Base-by-base conservation (phyloP, 2,113 vertebrate species). In the Lathamus discolor region DNA sequence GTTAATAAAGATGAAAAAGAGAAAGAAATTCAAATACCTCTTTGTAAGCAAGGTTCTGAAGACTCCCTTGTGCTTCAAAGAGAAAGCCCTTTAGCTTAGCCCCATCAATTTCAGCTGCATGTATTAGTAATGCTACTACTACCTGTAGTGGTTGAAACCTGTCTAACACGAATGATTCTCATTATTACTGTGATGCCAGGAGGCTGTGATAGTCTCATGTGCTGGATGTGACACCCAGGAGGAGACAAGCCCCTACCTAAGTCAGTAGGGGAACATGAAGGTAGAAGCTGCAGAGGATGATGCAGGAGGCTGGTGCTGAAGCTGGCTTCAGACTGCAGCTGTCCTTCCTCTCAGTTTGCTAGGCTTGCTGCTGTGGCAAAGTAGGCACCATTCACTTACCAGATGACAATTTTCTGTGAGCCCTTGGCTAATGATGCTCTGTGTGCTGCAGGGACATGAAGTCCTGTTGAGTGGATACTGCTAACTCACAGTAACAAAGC, bases 1-100 rank as follows among this genome's bases (percentile, higher is more conserved):
- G 64, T 77, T 94, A 86, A 88, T 91, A 55, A 93, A 86, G 83
- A 80, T 57, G 31, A 76, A 83, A 72, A 88, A 61, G 59, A 91
- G n/a, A 46, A 67, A 87, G 20, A 44, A 61, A 64, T 57, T 83
- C 8, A 79, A 69, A 43, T 64, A 51, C 1, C 25, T 82, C 51
- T 93, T 85, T 68, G 70, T 85, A 55, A 86, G 80, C 46, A 57
- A 10, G 6, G 19, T 57, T 73, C 70, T 31, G 23, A 41, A 82
- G 63, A n/a, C 17, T 67, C 29, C n/a, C 12, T 48, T 8, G 1
- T 67, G 39, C 79, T 86, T 95, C 69, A 90, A 92, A 90, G 86
- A 41, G 76, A 77, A 83, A 88, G 77, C 68, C 66, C 68, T 95
- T 92, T 29, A 78, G 86, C 79, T 94, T 72, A 51, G 51, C 37